These are phyloP conservation scores for Stictonetta naevosa DNA, from an alignment of 2,113 vertebrate genomes.

Conservation along the genomic window DNA sequence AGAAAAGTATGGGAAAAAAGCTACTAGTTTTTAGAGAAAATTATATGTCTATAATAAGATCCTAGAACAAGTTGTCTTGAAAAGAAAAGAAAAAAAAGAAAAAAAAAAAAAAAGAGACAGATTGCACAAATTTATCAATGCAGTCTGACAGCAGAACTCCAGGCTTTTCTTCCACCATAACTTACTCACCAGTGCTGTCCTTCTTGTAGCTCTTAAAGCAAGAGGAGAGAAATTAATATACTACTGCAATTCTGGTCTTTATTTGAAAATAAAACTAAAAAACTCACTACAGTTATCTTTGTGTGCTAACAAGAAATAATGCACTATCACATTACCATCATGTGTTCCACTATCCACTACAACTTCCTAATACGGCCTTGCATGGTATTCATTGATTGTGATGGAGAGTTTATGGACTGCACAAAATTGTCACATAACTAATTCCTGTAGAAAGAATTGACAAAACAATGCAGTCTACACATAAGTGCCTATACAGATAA, in stretches of 20 bases:
- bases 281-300: not conserved
- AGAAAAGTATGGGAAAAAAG: not conserved
- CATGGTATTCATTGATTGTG: not conserved
- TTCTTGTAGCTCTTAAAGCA: not conserved
- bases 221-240: not conserved
- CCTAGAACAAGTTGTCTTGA: not conserved
- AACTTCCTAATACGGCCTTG: not conserved
- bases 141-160: not conserved
- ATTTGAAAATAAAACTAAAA: not conserved
- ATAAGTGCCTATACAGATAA: not conserved
- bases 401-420: not conserved
- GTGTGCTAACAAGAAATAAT: not conserved
- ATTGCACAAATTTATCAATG: not conserved
- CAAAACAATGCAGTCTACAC: not conserved
- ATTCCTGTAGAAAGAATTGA: not conserved
- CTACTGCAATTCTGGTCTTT: not conserved
- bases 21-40: not conserved
- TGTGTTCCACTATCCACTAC: not conserved
- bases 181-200: not conserved
- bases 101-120: not conserved
- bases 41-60: not conserved
- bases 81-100: not conserved
- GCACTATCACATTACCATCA: not conserved
- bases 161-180: not conserved
- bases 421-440: not conserved